Conservation (phyloP, 2,113 vertebrate species). For the Actenoides hombroni region DNA sequence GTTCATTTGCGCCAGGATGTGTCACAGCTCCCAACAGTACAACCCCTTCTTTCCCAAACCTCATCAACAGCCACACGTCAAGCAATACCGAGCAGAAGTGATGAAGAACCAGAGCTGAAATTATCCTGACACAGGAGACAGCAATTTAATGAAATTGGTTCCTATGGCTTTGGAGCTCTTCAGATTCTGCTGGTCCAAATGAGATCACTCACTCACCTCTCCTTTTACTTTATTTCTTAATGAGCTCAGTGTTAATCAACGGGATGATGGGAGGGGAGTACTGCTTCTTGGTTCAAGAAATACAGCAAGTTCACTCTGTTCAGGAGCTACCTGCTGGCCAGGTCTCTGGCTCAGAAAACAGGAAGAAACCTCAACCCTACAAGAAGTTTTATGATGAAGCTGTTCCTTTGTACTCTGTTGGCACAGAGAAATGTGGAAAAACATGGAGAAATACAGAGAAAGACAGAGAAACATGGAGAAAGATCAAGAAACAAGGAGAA, state of each 20-base stretch:
- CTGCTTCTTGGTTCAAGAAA: not conserved
- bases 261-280: not conserved
- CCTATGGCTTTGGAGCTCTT: not conserved
- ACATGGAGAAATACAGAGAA: no score
- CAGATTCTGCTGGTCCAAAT: not conserved
- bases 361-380: not conserved
- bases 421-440: no score
- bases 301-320: fast-evolving
- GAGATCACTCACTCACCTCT: not conserved
- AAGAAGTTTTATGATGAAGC: not conserved
- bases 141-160: not conserved
- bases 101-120: not conserved
- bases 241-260: not conserved
- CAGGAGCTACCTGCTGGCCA: not conserved
- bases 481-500: no score
- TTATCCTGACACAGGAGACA: not conserved
- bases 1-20: not conserved
- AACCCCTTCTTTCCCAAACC: not conserved
- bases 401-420: fast-evolving
- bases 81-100: fast-evolving
- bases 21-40: not conserved
- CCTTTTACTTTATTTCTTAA: not conserved
- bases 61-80: not conserved
- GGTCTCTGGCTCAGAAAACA: not conserved
- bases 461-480: no score